Evolutionary conservation across 2,888 invertebrate species (phyloP).

Genomic region (Apantesis nais): DNA sequence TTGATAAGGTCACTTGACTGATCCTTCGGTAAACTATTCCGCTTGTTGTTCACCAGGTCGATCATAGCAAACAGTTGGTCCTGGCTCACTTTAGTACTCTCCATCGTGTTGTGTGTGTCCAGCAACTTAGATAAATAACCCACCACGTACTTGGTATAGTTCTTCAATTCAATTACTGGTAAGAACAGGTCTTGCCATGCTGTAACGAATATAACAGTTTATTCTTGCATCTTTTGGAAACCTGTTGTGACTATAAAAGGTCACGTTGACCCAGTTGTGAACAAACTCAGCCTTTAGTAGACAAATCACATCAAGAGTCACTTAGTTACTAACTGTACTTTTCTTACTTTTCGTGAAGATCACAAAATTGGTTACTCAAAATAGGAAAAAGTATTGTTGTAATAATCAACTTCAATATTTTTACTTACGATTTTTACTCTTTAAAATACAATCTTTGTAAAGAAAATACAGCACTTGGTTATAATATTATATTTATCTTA

Average conservation of each 20-base stretch:
- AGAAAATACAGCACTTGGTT: not conserved
- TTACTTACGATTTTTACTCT: not conserved
- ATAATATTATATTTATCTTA: not conserved
- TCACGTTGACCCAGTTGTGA: too few species aligned
- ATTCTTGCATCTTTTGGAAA: not conserved
- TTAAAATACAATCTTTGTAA: not conserved
- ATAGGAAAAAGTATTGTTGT: not conserved
- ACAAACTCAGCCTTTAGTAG: not conserved
- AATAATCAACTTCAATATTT: not conserved
- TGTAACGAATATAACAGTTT: slow-evolving; percentile 58
- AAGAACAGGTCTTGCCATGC: slow-evolving; percentile 92
- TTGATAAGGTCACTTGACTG: slow-evolving; percentile 82
- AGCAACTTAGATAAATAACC: slow-evolving; percentile 86
- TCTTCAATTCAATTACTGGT: slow-evolving; percentile 89
- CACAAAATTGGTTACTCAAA: not conserved
- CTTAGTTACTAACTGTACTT: not conserved
- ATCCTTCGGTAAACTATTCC: slow-evolving; percentile 83
- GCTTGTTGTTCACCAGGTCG: slow-evolving; percentile 85
- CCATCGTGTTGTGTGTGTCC: slow-evolving; percentile 70
- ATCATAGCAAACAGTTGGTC: slow-evolving; percentile 87
- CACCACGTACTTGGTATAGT: slow-evolving; percentile 88
- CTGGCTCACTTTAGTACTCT: slow-evolving; percentile 69
- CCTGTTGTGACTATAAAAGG: too few species aligned
- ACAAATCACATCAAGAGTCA: not conserved
- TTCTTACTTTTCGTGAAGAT: not conserved